A percentile compares a stretch with the other conserved stretches of the same genome.
These are phyloP conservation scores for Adelognathus sp. DNA, from an alignment of 2,888 invertebrate species.

Conservation along the genomic window DNA sequence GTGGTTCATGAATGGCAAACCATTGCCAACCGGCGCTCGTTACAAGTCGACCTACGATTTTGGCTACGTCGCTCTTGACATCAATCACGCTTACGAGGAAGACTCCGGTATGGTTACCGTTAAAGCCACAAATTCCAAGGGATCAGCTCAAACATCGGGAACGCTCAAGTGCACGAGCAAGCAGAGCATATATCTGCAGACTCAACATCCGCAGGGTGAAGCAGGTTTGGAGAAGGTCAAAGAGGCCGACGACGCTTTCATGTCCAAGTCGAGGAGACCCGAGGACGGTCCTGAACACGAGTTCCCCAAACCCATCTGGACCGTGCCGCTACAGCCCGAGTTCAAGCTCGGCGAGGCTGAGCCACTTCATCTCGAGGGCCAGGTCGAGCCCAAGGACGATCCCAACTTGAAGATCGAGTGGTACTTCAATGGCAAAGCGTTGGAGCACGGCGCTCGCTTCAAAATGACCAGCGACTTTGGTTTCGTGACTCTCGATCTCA, in stretches of 20 bases:
- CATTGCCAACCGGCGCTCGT: slow-evolving; percentile 93
- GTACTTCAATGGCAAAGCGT: slow-evolving; percentile 95
- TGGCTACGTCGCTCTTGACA: slow-evolving; percentile 96
- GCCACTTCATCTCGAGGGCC: slow-evolving; percentile 95
- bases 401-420: slow-evolving; percentile 95
- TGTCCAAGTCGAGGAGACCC: slow-evolving; percentile 87
- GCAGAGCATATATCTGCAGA: slow-evolving; percentile 91
- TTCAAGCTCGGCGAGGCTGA: slow-evolving; percentile 92
- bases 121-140: slow-evolving; percentile 93
- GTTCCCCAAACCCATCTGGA: slow-evolving; percentile 93
- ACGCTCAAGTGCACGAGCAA: slow-evolving; percentile 92
- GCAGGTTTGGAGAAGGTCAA: slow-evolving; percentile 94
- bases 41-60: slow-evolving; percentile 97
- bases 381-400: slow-evolving; percentile 96
- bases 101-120: slow-evolving; percentile 96
- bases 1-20: slow-evolving; percentile 97
- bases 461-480: slow-evolving; percentile 98
- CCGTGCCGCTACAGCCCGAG: slow-evolving; percentile 90
- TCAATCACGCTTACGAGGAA: slow-evolving; percentile 93
- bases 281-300: slow-evolving; percentile 88
- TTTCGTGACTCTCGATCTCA: slow-evolving; percentile 96
- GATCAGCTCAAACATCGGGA: slow-evolving; percentile 94
- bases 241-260: slow-evolving; percentile 92
- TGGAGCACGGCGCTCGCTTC: slow-evolving; percentile 94
- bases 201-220: slow-evolving; percentile 97